A percentile compares a stretch with the other conserved stretches of the same genome.
These are phyloP conservation scores for Bombus pascuorum DNA, from an alignment of 1,140 invertebrate genomes.

Conservation along the genomic window DNA sequence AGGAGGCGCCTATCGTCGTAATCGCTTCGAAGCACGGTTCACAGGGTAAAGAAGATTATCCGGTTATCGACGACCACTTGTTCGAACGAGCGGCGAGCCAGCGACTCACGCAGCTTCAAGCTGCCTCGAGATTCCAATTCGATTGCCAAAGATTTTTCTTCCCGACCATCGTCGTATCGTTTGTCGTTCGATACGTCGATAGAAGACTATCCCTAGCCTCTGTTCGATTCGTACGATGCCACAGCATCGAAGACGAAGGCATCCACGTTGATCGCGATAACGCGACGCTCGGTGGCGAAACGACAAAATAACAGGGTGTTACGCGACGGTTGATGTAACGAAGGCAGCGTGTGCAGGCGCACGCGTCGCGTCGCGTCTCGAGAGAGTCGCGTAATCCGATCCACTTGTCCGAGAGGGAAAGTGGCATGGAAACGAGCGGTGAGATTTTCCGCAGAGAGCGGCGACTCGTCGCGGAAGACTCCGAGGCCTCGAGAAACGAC, in stretches of 20 bases:
- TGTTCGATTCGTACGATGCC: too few relatives aligned
- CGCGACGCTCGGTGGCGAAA: too few relatives aligned
- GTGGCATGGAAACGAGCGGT: conserved; percentile 9
- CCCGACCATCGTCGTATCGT: neutral
- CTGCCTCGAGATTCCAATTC: neutral
- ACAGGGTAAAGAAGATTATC: conserved; percentile 43
- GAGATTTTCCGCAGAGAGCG: conserved; percentile 25
- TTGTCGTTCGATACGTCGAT: neutral
- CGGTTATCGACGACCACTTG: conserved; percentile 52
- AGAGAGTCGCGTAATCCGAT: conserved; percentile 1
- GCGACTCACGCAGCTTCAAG: too few relatives aligned
- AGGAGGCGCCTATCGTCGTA: conserved; percentile 46
- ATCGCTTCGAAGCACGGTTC: neutral
- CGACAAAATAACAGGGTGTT: neutral
- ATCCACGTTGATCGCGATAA: too few relatives aligned
- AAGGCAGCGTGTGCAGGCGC: neutral
- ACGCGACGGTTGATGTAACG: neutral
- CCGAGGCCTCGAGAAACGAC: neutral
- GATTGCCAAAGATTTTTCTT: neutral
- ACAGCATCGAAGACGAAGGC: too few relatives aligned
- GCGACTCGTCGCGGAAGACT: too few relatives aligned
- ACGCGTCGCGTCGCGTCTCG: neutral
- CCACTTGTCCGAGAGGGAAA: conserved; percentile 27
- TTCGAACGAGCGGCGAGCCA: neutral
- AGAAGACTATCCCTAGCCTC: neutral